These are phyloP conservation scores for Drosophila malerkotliana DNA, from an alignment of 1,140 invertebrate species.

Conservation along the genomic window DNA sequence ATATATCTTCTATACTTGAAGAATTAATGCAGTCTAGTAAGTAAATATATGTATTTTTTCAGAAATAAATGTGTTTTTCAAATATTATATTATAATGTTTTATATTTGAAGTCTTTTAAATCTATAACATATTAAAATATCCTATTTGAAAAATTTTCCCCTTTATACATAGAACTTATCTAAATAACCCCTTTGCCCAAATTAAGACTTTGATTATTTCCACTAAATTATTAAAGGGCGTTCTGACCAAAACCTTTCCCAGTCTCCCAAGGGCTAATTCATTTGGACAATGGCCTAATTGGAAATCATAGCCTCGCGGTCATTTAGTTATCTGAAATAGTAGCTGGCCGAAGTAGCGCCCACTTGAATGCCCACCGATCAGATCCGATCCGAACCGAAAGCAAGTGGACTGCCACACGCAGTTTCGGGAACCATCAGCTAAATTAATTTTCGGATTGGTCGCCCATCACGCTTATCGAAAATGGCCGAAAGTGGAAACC, in stretches of 20 bases:
- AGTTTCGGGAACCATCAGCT: conserved; percentile 22
- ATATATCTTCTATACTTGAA: too few relatives aligned
- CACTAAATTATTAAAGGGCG: neutral
- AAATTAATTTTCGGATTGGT: conserved; percentile 62
- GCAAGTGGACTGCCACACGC: conserved; percentile 25
- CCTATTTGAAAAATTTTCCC: neutral
- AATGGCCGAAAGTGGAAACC: conserved; percentile 64
- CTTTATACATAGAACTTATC: neutral
- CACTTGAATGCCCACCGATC: conserved; percentile 33
- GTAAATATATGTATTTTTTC: too few relatives aligned
- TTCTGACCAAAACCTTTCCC: neutral
- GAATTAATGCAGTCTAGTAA: too few relatives aligned
- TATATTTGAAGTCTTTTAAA: too few relatives aligned
- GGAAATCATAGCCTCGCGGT: conserved; percentile 19
- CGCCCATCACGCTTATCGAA: conserved; percentile 67
- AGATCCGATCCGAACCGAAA: neutral
- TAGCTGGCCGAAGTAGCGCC: conserved; percentile 51
- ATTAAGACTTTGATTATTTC: conserved; percentile 2
- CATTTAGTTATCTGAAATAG: conserved; percentile 52
- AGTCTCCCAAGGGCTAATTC: conserved; percentile 11
- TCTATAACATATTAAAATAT: too few relatives aligned
- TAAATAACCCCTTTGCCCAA: conserved; percentile 5
- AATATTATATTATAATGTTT: too few relatives aligned
- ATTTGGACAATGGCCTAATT: conserved; percentile 33
- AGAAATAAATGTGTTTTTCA: too few relatives aligned